Percentiles rank a stretch among this genome's conserved stretches.
Conservation (phyloP, 2,797 vertebrate genomes). For the Anguilla pacifica region DNA sequence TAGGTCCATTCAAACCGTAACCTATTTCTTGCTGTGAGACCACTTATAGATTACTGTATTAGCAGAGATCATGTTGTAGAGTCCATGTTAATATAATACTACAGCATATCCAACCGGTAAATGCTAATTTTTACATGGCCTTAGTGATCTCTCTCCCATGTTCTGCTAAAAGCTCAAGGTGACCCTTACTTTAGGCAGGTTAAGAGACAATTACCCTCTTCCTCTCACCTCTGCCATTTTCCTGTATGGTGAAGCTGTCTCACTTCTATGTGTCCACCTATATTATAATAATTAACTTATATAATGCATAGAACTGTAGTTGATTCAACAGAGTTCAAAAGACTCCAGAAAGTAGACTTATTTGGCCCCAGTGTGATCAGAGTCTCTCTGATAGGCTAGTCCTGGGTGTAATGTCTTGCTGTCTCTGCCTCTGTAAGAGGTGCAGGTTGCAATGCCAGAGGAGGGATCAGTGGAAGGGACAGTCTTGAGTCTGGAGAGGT, state of each 20-base stretch:
- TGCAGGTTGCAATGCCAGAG: not conserved
- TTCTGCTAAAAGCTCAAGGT: not conserved
- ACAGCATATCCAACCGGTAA: not conserved
- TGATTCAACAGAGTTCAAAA: not conserved
- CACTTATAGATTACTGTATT: not conserved
- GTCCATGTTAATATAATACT: not conserved
- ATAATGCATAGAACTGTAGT: not conserved
- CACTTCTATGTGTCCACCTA: not conserved
- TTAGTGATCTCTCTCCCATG: not conserved
- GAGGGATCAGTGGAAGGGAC: not conserved
- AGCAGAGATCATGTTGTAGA: conserved; percentile 1
- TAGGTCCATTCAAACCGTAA: not conserved
- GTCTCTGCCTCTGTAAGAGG: not conserved
- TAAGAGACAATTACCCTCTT: not conserved
- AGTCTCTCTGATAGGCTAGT: not conserved
- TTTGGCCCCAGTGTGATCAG: not conserved
- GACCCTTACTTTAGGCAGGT: not conserved
- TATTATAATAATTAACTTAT: not conserved
- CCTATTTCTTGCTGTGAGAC: not conserved
- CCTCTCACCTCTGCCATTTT: not conserved
- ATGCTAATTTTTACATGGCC: not conserved
- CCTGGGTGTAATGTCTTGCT: not conserved
- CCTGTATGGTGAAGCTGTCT: not conserved
- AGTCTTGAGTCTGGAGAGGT: not conserved
- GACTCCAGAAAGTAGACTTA: not conserved